A percentile compares a stretch with the other conserved stretches of the same genome.
phyloP scores from a whole-genome alignment of 2,797 vertebrate species.

The Centropyge bicolor region DNA sequence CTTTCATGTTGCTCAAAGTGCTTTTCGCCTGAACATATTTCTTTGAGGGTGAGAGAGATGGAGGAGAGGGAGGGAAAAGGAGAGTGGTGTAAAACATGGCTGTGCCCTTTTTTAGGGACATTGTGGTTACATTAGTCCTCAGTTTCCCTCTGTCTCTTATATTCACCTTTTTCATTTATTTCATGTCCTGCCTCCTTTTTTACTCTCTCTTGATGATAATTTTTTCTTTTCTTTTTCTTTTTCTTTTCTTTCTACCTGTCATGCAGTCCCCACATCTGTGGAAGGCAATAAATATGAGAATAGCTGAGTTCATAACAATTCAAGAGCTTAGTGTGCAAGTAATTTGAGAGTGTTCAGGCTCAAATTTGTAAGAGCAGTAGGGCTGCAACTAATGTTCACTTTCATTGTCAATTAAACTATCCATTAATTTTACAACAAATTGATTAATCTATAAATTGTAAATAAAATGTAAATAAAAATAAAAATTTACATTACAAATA shows the following conservation, averaged over 20 bases:
- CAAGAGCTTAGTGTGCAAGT: neutral
- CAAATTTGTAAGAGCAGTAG: slow-evolving; percentile 8
- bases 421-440: too few relatives aligned
- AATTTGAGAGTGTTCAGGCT: slow-evolving; percentile 1
- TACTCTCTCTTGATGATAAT: neutral
- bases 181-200: neutral
- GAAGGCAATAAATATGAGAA: slow-evolving; percentile 11
- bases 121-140: slow-evolving; percentile 22
- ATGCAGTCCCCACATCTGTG: slow-evolving; percentile 12
- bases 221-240: too few relatives aligned
- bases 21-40: slow-evolving; percentile 65
- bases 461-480: too few relatives aligned
- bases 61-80: slow-evolving; percentile 33
- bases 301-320: neutral
- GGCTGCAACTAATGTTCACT: too few relatives aligned
- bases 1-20: slow-evolving; percentile 69
- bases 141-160: slow-evolving; percentile 5
- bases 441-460: too few relatives aligned
- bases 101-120: slow-evolving; percentile 60
- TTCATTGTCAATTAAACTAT: too few relatives aligned
- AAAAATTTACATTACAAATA: too few relatives aligned
- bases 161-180: neutral
- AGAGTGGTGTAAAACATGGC: slow-evolving; percentile 42
- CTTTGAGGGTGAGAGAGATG: slow-evolving; percentile 47
- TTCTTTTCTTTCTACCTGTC: slow-evolving; percentile 6